Evolutionary conservation across 92 coral and sea anemone species (phyloP).

Genomic region (Isaurus tuberculatus): DNA sequence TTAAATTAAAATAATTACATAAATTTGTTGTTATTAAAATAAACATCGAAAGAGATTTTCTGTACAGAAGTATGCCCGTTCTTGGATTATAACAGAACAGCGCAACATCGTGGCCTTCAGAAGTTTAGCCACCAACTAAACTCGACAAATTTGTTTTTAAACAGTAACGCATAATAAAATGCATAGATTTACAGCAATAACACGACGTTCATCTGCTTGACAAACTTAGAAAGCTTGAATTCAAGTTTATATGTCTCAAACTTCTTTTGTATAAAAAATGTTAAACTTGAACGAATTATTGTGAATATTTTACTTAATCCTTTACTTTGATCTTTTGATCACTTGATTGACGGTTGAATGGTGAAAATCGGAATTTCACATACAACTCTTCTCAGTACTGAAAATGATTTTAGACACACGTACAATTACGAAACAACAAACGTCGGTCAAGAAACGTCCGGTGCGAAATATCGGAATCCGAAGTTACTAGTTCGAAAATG

Average conservation of each 20-base stretch:
- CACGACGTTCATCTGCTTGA: conserved; percentile 4
- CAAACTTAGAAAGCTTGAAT: neutral
- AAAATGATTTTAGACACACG: neutral
- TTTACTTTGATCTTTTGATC: neutral
- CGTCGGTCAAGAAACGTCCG: conserved; percentile 30
- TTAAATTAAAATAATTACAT: conserved; percentile 3
- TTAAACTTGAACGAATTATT: conserved; percentile 23
- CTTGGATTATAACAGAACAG: neutral
- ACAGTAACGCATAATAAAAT: conserved; percentile 25
- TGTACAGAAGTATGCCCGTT: neutral
- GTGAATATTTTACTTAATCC: neutral
- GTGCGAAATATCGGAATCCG: neutral
- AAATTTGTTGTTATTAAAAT: neutral
- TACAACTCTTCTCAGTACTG: conserved; percentile 2
- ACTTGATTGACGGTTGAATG: conserved; percentile 39
- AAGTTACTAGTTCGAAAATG: neutral
- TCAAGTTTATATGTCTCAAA: conserved; percentile 1
- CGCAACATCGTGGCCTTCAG: conserved; percentile 1
- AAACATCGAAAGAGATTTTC: neutral
- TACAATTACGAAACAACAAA: neutral
- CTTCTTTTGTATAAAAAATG: conserved; percentile 10
- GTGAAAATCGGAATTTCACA: conserved; percentile 9
- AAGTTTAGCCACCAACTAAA: conserved; percentile 13
- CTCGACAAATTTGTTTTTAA: conserved; percentile 14
- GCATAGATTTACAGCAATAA: conserved; percentile 4